Conservation (phyloP, 2,888 invertebrate genomes). For the Acleris literana region DNA sequence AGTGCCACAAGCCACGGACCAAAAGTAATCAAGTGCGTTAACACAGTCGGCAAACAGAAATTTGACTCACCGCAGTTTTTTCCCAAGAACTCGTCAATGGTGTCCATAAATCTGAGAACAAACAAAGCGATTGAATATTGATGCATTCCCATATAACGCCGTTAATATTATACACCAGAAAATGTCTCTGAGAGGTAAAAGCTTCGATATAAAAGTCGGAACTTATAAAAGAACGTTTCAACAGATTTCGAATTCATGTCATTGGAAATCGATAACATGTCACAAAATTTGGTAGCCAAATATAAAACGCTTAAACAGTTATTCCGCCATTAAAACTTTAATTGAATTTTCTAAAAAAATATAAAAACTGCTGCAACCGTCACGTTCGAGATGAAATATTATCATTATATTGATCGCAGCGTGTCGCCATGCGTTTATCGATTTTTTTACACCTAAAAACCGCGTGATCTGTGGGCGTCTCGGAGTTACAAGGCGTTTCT, state of each 20-base stretch:
- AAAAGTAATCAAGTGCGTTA: conserved; percentile 61
- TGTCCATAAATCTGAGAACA: conserved; percentile 73
- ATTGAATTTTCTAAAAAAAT: conserved; percentile 78
- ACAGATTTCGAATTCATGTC: conserved; percentile 29
- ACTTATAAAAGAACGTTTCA: conserved; percentile 2
- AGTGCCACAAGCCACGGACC: conserved; percentile 51
- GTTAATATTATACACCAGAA: not conserved
- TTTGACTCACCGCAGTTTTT: conserved; percentile 69
- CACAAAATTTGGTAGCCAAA: conserved; percentile 63
- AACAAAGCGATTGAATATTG: conserved; percentile 54
- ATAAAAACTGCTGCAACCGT: conserved; percentile 71
- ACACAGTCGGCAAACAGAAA: conserved; percentile 57
- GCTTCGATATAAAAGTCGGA: conserved; percentile 1
- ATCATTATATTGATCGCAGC: conserved; percentile 80
- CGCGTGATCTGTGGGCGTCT: conserved; percentile 77
- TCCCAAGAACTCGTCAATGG: conserved; percentile 70
- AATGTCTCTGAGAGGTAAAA: not conserved
- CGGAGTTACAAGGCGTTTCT: conserved; percentile 77
- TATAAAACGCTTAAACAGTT: conserved; percentile 70
- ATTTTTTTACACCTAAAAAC: conserved; percentile 83
- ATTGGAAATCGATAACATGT: conserved; percentile 38
- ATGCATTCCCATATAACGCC: conserved; percentile 7
- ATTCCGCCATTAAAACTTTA: conserved; percentile 73
- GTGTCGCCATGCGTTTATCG: conserved; percentile 81
- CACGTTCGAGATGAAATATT: conserved; percentile 76